phyloP scores from a whole-genome alignment of 2,113 vertebrate genomes.

The Neodon shergylaensis region DNA sequence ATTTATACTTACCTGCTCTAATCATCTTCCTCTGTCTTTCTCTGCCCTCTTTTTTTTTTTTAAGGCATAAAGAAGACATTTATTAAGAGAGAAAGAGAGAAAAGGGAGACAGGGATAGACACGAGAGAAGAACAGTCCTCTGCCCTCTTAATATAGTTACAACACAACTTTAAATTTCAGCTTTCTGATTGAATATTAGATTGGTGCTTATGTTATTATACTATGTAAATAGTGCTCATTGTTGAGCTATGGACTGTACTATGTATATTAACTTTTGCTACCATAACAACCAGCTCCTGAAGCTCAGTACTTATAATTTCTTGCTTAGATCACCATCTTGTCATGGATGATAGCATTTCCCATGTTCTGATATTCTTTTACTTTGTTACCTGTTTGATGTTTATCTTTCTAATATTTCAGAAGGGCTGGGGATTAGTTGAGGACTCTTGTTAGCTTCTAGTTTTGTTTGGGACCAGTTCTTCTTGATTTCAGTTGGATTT shows the following conservation, averaged over 20 bases:
- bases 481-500: background rate
- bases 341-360: background rate
- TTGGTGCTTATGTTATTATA: conserved; percentile 2
- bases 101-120: no score
- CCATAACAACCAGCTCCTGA: background rate
- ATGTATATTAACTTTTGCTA: background rate
- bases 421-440: background rate
- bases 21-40: background rate
- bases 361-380: background rate
- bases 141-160: background rate
- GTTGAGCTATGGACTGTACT: background rate
- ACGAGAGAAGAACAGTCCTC: no score
- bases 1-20: conserved; percentile 28
- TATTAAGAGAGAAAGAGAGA: no score
- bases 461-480: background rate
- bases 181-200: conserved; percentile 18
- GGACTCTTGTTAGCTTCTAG: background rate
- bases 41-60: background rate
- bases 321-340: background rate
- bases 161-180: conserved; percentile 40
- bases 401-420: conserved; percentile 3
- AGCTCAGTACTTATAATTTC: background rate
- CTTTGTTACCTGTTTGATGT: background rate
- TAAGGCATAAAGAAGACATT: no score
- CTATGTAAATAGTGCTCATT: background rate